Evolutionary conservation across 2,113 vertebrate genomes (phyloP), one percentile per base, ranked within the genome.

Genomic region (Osmerus mordax): DNA sequence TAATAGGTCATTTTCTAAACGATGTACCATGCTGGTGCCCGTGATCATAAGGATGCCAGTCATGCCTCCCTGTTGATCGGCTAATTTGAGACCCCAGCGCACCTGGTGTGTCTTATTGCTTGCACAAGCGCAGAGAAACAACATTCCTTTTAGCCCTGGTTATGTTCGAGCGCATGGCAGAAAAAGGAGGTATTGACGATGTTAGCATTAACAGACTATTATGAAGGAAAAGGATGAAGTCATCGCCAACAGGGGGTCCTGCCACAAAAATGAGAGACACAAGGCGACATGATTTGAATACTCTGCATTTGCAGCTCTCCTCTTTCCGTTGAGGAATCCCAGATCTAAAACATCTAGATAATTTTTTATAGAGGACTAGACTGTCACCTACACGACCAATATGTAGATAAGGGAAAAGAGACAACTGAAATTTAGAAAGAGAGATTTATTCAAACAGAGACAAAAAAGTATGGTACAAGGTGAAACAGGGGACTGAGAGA

Each of bases 1-100:
- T 91, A 93, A 92, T 90, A 89, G 91, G 86, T 90, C 88, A 92
- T 93, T 92, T 92, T 83, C 89, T 89, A 92, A 91, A 92, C 78
- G 91, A 89, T 81, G 87, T 90, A 84, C 76, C 90, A 86, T 81
- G 90, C 89, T 88, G 91, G 83, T 83, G 85, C 78, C 79, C 73
- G 77, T 80, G 86, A 89, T 91, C 87, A 88, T 91, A 88, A 87
- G 86, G 87, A 91, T 86, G 87, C 85, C 80, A 83, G 79, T 84
- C 86, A 78, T 75, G 89, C 90, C 85, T 93, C 90, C 89, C 91
- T 91, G 92, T 90, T 91, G 91, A 92, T 91, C 83, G 70, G 87
- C 86, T 92, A 90, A 92, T 93, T 92, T 91, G 85, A 88, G 82
- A 88, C 86, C 41, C 64, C 81, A 83, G 89, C 75, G 86, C 90